Base-by-base conservation (phyloP, 2,888 invertebrate genomes). In the Nephrotoma flavescens region DNA sequence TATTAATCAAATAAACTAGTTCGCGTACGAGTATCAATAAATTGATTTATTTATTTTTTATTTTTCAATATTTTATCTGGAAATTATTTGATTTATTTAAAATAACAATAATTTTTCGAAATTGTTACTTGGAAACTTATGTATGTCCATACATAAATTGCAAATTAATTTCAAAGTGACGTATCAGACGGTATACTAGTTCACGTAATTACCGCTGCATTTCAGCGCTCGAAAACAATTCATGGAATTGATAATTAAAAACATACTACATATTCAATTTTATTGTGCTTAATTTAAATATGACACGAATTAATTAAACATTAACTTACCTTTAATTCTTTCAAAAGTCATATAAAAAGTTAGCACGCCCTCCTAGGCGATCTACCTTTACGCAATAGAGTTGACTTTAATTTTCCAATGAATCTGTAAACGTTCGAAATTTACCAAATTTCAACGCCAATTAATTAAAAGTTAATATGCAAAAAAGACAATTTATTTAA, bases 291-390 rank as follows among this genome's bases (percentile, higher is more conserved):
- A 19, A 31, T 31, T 71, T 71, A 71, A 57, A 31, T 71, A 31
- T 9, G 7, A 71, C 19, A 31, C 71, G 71, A 71, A 71, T 71
- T 31, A 71, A 71, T 31, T 9, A 71, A 9, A 31, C 71, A 71
- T 31, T 71, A 87, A 93, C 95, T 95, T 92, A 97, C 97, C 96
- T 96, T 94, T 95, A 94, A 94, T 95, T 95, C 95, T 96, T 96
- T 95, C 96, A 96, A 96, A 97, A 97, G 96, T 97, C 97, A 97
- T 97, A 97, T 97, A 97, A 97, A 96, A 96, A 94, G 94, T 94
- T 96, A 71, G 71, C 12, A 45, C 86, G 86, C 86, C 86, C 86
- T 86, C 86, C 86, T 71, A 86, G 86, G 86, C 86, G 86, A 45
- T 86, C 86, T 84, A 71, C 71, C 71, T 71, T 71, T 71, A 71